Conservation (phyloP, 1,140 invertebrate genomes). For the Lasioglossum albipes region DNA sequence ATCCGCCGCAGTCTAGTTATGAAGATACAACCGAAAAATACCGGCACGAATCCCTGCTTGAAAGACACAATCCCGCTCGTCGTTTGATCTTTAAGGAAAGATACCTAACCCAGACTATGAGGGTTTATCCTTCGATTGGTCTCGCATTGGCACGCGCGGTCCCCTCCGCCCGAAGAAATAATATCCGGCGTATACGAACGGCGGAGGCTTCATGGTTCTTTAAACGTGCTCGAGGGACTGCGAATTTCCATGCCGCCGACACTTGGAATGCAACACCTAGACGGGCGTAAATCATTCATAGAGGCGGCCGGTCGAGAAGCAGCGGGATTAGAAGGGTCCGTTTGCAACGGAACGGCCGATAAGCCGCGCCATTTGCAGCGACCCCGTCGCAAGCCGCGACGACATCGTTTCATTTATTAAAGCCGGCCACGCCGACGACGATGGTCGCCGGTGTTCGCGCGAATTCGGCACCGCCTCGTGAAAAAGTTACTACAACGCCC, state of each 20-base stretch:
- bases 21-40: no score
- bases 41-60: no score
- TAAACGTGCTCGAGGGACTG: neutral
- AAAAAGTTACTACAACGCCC: neutral
- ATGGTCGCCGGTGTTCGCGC: neutral
- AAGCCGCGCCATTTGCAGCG: conserved; percentile 33
- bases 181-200: neutral
- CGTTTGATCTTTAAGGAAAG: no score
- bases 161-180: no score
- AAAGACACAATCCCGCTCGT: no score
- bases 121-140: no score
- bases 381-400: neutral
- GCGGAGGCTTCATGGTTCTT: neutral
- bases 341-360: conserved; percentile 29
- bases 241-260: conserved; percentile 40
- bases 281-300: conserved; percentile 33
- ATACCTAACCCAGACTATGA: no score
- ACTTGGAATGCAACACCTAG: conserved; percentile 9
- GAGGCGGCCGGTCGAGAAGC: neutral
- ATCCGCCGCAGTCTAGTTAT: no score
- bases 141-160: no score
- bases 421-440: neutral
- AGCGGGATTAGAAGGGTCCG: conserved; percentile 22
- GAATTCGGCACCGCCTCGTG: neutral
- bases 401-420: conserved; percentile 31